A percentile compares a stretch with the other conserved stretches of the same genome.
Conservation (phyloP, 2,113 vertebrate genomes). For the Archocentrus centrarchus region DNA sequence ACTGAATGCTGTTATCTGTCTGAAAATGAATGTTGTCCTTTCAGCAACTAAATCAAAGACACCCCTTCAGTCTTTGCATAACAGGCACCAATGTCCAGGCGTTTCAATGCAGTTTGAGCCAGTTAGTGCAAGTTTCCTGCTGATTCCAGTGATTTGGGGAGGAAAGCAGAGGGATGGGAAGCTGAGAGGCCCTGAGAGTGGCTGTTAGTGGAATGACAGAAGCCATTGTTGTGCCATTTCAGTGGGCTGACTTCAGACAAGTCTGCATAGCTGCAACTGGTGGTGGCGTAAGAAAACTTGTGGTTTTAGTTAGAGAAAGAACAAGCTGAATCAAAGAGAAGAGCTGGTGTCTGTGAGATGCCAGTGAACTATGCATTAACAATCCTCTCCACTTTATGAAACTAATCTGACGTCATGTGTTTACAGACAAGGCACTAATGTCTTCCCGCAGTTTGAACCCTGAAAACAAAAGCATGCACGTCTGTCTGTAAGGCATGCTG, state of each 20-base stretch:
- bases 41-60: slow-evolving; percentile 65
- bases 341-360: neutral
- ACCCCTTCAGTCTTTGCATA: slow-evolving; percentile 52
- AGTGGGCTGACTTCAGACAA: slow-evolving; percentile 53
- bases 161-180: slow-evolving; percentile 50
- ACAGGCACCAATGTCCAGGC: slow-evolving; percentile 41
- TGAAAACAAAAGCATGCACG: slow-evolving; percentile 5
- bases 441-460: neutral
- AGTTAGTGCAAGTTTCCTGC: slow-evolving; percentile 48
- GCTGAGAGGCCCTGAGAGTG: slow-evolving; percentile 33
- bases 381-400: neutral
- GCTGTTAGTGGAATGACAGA: slow-evolving; percentile 57
- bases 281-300: slow-evolving; percentile 49
- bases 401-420: slow-evolving; percentile 6
- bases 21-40: slow-evolving; percentile 62
- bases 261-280: slow-evolving; percentile 45
- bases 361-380: slow-evolving; percentile 27
- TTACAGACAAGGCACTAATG: neutral
- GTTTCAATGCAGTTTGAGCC: slow-evolving; percentile 52
- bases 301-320: slow-evolving; percentile 45
- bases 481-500: slow-evolving; percentile 19
- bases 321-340: slow-evolving; percentile 7
- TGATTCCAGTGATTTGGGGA: slow-evolving; percentile 60
- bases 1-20: slow-evolving; percentile 48
- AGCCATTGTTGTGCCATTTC: slow-evolving; percentile 60